Base-by-base conservation (phyloP, 2,888 invertebrate genomes). In the Leptopilina myrica region DNA sequence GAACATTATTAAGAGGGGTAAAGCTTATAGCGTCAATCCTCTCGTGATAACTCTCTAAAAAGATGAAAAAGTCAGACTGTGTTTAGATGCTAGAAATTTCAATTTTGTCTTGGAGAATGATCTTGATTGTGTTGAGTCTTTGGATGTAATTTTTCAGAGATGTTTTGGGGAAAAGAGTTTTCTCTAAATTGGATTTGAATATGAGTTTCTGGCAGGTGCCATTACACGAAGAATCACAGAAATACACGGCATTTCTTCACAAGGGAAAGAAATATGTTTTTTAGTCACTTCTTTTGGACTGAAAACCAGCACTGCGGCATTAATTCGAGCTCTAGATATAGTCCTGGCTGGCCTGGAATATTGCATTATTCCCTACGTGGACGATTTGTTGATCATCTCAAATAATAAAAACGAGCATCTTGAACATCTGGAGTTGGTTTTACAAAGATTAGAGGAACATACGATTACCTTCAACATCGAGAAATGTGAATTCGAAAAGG, bases 401-500 rank as follows among this genome's bases (percentile, higher is more conserved):
- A 53, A 62, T 14, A 11, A 11, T 0, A 62, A 67, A n/a, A 75
- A 77, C 0, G 56, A 69, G 11, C 81, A 81, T 7, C 15, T 79
- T 1, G 7, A 76, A 7, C 81, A 86, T 33, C 59, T 86, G 14
- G 62, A 78, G n/a, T 62, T n/a, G 9, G 69, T 86, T 8, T 81
- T 86, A 5, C 6, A 64, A 0, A 64, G 77, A 11, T 59, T 86
- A 4, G 14, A 77, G 83, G 6, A 82, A 81, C 3, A 78, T 87
- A 62, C 1, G 3, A 26, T 26, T 26, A 86, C 85, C 6, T 49
- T 78, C 3, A 78, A 76, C 7, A 93, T 86, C 93, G 92, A 12
- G 92, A 89, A 59, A 91, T 90, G 85, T 93, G 89, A 9, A 87
- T 95, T 91, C 0, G 98, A n/a, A 1, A 20, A 62, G 15, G 62